Evolutionary conservation across 2,888 invertebrate genomes (phyloP).

Genomic region (Thalpophila matura): DNA sequence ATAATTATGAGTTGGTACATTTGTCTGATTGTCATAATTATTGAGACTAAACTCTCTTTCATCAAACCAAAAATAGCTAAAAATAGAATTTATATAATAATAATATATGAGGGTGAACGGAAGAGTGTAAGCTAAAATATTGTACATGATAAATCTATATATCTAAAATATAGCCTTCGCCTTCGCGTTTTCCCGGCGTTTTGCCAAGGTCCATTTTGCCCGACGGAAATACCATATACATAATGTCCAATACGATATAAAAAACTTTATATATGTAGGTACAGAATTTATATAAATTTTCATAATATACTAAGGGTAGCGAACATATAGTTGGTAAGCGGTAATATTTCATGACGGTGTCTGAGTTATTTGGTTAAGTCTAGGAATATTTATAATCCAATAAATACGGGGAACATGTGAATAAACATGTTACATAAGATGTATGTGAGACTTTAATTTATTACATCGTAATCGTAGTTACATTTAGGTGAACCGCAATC

Average conservation of each 20-base stretch:
- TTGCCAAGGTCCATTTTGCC: constrained; percentile 23
- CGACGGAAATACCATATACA: constrained; percentile 44
- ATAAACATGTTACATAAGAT: constrained; percentile 31
- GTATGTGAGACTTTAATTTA: constrained; percentile 37
- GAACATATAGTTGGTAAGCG: constrained; percentile 51
- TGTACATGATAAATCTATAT: constrained; percentile 31
- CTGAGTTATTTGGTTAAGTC: constrained; percentile 48
- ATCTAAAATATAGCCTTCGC: constrained; percentile 39
- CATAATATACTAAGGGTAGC: constrained; percentile 48
- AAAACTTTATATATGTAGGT: constrained; percentile 14
- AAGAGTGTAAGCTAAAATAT: constrained; percentile 40
- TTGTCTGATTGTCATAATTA: constrained; percentile 4
- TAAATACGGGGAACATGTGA: constrained; percentile 33
- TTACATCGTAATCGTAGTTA: constrained; percentile 19
- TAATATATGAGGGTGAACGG: constrained; percentile 37
- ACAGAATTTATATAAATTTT: constrained; percentile 46
- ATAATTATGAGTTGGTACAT: too few relatives aligned
- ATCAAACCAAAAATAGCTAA: constrained; percentile 1
- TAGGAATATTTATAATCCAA: constrained; percentile 52
- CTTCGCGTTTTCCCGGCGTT: constrained; percentile 19
- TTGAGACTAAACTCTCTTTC: neutral
- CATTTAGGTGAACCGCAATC: constrained; percentile 30
- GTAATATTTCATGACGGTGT: constrained; percentile 52
- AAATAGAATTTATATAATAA: constrained; percentile 23
- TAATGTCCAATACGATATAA: constrained; percentile 42